Percentiles rank a stretch among this genome's conserved stretches.
Conservation (phyloP, 2,888 invertebrate genomes). For the Callimorpha dominula region DNA sequence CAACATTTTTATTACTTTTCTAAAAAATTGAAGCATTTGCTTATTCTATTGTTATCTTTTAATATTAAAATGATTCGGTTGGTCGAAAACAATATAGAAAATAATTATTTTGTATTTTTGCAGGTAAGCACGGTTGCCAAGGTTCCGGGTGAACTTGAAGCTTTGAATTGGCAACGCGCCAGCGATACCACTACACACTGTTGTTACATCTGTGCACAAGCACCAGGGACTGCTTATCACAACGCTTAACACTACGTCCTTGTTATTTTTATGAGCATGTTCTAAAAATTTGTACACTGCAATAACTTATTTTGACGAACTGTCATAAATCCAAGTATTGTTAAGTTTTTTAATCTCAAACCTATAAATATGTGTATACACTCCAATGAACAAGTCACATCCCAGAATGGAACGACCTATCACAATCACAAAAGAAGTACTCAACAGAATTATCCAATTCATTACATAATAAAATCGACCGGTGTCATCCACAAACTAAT, state of each 20-base stretch:
- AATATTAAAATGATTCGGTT: neutral
- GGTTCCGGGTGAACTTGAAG: no score
- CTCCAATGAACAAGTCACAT: slow-evolving; percentile 7
- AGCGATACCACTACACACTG: no score
- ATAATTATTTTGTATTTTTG: neutral
- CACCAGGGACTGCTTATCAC: no score
- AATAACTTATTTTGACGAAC: no score
- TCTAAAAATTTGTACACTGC: no score
- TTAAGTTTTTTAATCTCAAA: neutral
- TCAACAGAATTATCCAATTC: slow-evolving; percentile 52
- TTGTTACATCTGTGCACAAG: no score
- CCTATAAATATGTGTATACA: neutral
- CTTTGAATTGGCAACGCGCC: no score
- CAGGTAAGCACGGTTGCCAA: neutral
- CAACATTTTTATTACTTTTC: slow-evolving; percentile 18
- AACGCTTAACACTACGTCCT: no score
- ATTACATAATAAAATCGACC: slow-evolving; percentile 60
- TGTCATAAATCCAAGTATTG: neutral
- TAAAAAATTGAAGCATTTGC: slow-evolving; percentile 2
- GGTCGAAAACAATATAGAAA: neutral
- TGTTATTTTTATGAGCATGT: no score
- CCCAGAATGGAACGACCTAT: slow-evolving; percentile 27
- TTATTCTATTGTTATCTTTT: slow-evolving; percentile 3
- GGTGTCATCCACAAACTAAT: slow-evolving; percentile 66
- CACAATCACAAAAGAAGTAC: slow-evolving; percentile 44